Conservation (phyloP, 2,113 vertebrate species). For the Poeciliopsis turrubarensis region DNA sequence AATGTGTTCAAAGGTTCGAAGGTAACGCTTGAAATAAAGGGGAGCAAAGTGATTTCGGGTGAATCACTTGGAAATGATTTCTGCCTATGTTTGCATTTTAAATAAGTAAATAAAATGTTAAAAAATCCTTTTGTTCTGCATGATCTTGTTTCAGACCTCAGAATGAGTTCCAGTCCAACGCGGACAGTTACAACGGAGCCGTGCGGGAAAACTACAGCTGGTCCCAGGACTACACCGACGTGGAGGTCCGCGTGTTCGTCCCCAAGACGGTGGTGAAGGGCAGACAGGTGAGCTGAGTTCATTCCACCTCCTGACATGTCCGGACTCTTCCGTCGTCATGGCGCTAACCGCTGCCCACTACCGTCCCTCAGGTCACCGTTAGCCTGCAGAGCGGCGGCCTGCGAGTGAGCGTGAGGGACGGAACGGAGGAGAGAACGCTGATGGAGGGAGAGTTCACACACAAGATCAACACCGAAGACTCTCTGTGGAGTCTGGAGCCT, state of each 20-base stretch:
- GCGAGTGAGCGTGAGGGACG: constrained; percentile 84
- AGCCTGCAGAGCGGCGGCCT: constrained; percentile 65
- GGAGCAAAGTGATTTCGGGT: too few species aligned
- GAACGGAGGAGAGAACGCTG: constrained; percentile 77
- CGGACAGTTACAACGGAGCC: constrained; percentile 96
- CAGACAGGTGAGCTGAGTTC: constrained; percentile 84
- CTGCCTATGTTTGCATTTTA: too few species aligned
- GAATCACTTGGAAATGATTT: too few species aligned
- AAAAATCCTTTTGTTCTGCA: too few species aligned
- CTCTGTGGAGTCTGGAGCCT: constrained; percentile 95
- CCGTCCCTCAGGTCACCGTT: constrained; percentile 73
- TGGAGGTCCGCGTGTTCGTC: constrained; percentile 93
- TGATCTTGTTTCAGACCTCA: constrained; percentile 69
- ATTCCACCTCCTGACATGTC: too few species aligned
- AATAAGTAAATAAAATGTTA: too few species aligned
- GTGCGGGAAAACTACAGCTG: constrained; percentile 73
- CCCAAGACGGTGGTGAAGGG: constrained; percentile 87
- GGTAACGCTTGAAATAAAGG: too few species aligned
- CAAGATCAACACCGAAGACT: constrained; percentile 93
- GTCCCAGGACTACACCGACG: constrained; percentile 91
- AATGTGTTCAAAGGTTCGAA: too few species aligned
- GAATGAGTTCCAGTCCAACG: constrained; percentile 83
- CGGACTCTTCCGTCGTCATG: too few species aligned
- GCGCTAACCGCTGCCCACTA: not conserved
- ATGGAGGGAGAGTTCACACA: constrained; percentile 93